phyloP scores from a whole-genome alignment of 1,140 invertebrate species.

The Leptoteleia sp. region DNA sequence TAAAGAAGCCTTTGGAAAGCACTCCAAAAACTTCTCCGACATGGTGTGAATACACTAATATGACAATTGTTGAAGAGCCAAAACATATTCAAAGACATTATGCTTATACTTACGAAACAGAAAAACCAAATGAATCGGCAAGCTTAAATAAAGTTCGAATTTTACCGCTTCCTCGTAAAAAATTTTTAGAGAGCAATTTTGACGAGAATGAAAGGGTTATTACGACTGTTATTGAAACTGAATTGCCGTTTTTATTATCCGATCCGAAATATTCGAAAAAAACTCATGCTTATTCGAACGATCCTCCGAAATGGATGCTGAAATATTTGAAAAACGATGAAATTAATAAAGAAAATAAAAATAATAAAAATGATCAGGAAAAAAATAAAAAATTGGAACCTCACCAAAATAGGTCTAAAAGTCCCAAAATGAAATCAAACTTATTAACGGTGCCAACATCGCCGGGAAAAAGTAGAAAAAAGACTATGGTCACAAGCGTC shows the following conservation, averaged over 20 bases:
- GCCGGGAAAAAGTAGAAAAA: conserved; percentile 38
- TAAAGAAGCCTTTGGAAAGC: conserved; percentile 48
- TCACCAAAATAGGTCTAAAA: conserved; percentile 17
- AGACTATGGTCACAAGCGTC: conserved; percentile 38
- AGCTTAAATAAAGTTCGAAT: conserved; percentile 65
- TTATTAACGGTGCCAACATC: conserved; percentile 36
- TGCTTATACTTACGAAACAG: conserved; percentile 76
- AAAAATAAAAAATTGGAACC: conserved; percentile 23
- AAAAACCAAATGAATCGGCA: conserved; percentile 26
- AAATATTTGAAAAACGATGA: conserved; percentile 73
- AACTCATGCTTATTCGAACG: conserved; percentile 70
- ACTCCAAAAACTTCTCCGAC: conserved; percentile 44
- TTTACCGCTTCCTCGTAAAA: conserved; percentile 72
- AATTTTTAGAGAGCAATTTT: conserved; percentile 77
- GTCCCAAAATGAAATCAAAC: conserved; percentile 37
- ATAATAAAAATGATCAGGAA: conserved; percentile 11
- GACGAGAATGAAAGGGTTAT: conserved; percentile 78
- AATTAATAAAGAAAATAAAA: conserved; percentile 37
- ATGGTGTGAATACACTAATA: conserved; percentile 46
- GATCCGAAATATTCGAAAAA: conserved; percentile 76
- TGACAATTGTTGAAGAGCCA: conserved; percentile 64
- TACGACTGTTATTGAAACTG: conserved; percentile 78
- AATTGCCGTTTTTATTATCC: conserved; percentile 71
- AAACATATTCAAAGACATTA: conserved; percentile 77
- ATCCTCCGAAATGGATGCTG: conserved; percentile 76